phyloP scores from a whole-genome alignment of 1,140 invertebrate species.

The Muscidifurax raptorellus region DNA sequence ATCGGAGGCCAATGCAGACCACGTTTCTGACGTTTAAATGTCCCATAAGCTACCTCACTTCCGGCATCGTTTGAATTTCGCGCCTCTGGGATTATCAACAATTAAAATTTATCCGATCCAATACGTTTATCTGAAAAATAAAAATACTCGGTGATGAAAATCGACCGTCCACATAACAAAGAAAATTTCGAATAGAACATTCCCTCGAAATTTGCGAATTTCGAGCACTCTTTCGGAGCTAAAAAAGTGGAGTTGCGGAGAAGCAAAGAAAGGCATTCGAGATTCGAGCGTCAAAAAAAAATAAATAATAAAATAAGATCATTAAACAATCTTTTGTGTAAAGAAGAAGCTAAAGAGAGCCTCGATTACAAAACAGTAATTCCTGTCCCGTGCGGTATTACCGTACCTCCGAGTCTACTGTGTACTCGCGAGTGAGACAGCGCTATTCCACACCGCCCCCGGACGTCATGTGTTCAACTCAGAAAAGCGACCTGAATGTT shows the following conservation, averaged over 20 bases:
- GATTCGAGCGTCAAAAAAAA: no score
- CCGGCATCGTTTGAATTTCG: constrained; percentile 32
- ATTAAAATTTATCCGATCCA: neutral
- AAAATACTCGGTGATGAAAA: neutral
- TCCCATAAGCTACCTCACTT: constrained; percentile 1
- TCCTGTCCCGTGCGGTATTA: neutral
- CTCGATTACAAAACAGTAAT: neutral
- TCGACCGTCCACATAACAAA: neutral
- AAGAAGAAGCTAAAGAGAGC: neutral
- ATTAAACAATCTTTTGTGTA: neutral
- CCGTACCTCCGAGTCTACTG: neutral
- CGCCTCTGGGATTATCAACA: constrained; percentile 14
- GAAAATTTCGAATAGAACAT: no score
- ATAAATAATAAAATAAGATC: neutral
- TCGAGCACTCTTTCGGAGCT: neutral
- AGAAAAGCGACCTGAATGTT: neutral
- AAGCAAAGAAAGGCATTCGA: no score
- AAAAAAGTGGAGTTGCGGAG: neutral
- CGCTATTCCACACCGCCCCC: constrained; percentile 33
- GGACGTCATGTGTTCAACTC: constrained; percentile 53
- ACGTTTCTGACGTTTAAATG: constrained; percentile 55
- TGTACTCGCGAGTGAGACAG: neutral
- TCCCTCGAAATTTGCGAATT: no score
- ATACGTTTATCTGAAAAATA: neutral
- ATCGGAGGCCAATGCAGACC: neutral